phyloP scores from a whole-genome alignment of 2,797 vertebrate genomes.

The Myiothlypis chrysogaster region DNA sequence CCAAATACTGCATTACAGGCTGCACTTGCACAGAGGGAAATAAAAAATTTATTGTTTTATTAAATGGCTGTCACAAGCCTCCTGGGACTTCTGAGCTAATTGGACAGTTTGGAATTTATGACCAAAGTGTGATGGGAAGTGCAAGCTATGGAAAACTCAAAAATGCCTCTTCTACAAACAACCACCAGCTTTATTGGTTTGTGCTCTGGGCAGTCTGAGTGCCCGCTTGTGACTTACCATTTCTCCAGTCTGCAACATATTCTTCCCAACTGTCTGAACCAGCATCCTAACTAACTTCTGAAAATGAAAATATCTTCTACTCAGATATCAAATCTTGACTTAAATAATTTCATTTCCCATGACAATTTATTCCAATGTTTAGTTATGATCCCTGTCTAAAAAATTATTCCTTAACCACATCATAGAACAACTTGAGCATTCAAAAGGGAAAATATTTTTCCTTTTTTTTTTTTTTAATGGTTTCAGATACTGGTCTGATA shows the following conservation, averaged over 20 bases:
- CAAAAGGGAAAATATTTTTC: background rate
- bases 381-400: background rate
- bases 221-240: background rate
- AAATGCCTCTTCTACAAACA: background rate
- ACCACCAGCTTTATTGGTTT: accelerated
- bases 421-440: background rate
- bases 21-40: background rate
- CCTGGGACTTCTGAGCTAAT: background rate
- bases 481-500: background rate
- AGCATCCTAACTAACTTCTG: background rate
- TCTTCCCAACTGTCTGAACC: background rate
- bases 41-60: background rate
- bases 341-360: background rate
- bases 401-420: background rate
- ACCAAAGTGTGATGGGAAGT: background rate
- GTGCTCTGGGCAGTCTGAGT: background rate
- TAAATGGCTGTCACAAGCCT: background rate
- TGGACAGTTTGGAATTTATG: background rate
- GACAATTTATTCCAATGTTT: background rate
- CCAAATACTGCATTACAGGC: background rate
- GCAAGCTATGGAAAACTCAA: background rate
- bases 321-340: background rate
- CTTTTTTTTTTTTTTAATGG: too few species aligned
- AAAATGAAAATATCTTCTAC: background rate
- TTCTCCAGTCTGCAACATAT: background rate